Evolutionary conservation across 2,797 vertebrate genomes (phyloP).

Genomic region (Galaxias olidus): DNA sequence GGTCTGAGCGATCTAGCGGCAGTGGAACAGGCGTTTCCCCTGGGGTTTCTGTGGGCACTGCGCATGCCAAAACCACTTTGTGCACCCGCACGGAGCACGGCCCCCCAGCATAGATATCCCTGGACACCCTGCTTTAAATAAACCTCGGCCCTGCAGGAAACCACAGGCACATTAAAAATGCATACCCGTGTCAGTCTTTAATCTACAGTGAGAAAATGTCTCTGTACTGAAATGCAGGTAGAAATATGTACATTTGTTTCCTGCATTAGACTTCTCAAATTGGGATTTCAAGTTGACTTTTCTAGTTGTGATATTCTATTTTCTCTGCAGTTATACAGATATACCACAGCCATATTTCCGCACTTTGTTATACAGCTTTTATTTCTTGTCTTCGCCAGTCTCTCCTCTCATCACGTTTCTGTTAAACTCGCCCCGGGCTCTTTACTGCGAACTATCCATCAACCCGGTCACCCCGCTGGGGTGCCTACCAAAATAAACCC

Average conservation of each 20-base stretch:
- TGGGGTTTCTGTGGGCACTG: conserved; percentile 44
- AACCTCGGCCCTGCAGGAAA: conserved; percentile 41
- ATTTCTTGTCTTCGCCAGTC: neutral
- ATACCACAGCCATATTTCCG: conserved; percentile 14
- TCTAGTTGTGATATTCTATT: conserved; percentile 18
- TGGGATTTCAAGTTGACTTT: conserved; percentile 24
- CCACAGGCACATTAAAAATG: conserved; percentile 40
- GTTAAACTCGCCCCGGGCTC: conserved; percentile 20
- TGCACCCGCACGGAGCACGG: conserved; percentile 40
- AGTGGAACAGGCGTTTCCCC: conserved; percentile 65
- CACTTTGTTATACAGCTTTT: neutral
- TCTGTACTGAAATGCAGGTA: conserved; percentile 34
- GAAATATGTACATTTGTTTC: conserved; percentile 43
- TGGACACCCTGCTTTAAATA: conserved; percentile 56
- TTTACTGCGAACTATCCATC: conserved; percentile 20
- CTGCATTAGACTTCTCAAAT: conserved; percentile 22
- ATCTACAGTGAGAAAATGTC: conserved; percentile 23
- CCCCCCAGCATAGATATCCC: conserved; percentile 39
- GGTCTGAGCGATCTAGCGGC: conserved; percentile 64
- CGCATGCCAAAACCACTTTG: neutral
- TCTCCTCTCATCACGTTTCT: neutral
- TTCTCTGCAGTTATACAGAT: conserved; percentile 26
- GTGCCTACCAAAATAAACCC: conserved; percentile 37
- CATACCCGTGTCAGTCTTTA: conserved; percentile 19
- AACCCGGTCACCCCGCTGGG: conserved; percentile 18